These are phyloP conservation scores for Pelmatolapia mariae DNA, from an alignment of 2,113 vertebrate species.

Conservation along the genomic window DNA sequence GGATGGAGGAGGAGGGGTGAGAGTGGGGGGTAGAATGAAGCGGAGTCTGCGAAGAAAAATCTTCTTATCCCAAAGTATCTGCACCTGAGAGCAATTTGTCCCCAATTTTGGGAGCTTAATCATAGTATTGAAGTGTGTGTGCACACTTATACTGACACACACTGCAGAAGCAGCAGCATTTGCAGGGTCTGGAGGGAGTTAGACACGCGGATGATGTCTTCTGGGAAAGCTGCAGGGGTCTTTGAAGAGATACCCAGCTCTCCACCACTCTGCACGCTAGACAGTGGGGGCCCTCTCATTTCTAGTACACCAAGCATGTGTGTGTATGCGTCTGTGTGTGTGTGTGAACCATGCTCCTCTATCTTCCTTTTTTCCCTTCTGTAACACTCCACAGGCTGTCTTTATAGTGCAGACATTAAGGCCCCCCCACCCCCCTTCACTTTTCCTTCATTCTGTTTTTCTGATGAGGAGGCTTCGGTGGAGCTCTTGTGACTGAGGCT, in stretches of 20 bases:
- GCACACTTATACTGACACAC: slow-evolving; percentile 31
- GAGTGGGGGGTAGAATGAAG: neutral
- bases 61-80: slow-evolving; percentile 60
- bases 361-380: slow-evolving; percentile 22
- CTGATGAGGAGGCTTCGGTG: slow-evolving; percentile 10
- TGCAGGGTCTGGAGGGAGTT: slow-evolving; percentile 60
- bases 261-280: slow-evolving; percentile 25
- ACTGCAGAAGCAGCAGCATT: neutral
- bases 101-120: slow-evolving; percentile 68
- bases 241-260: slow-evolving; percentile 65
- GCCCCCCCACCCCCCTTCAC: neutral
- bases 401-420: slow-evolving; percentile 46
- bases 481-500: slow-evolving; percentile 15
- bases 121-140: slow-evolving; percentile 52
- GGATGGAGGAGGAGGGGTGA: neutral
- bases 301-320: neutral
- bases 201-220: slow-evolving; percentile 68
- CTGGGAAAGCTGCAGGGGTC: slow-evolving; percentile 67
- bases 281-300: slow-evolving; percentile 30
- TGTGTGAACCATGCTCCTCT: slow-evolving; percentile 1
- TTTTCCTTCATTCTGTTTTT: neutral
- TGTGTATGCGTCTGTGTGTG: neutral
- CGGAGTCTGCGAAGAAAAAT: slow-evolving; percentile 22
- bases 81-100: slow-evolving; percentile 73
- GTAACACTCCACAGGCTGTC: slow-evolving; percentile 44